phyloP scores from a whole-genome alignment of 2,888 invertebrate genomes.

The Aspidiotus destructor region DNA sequence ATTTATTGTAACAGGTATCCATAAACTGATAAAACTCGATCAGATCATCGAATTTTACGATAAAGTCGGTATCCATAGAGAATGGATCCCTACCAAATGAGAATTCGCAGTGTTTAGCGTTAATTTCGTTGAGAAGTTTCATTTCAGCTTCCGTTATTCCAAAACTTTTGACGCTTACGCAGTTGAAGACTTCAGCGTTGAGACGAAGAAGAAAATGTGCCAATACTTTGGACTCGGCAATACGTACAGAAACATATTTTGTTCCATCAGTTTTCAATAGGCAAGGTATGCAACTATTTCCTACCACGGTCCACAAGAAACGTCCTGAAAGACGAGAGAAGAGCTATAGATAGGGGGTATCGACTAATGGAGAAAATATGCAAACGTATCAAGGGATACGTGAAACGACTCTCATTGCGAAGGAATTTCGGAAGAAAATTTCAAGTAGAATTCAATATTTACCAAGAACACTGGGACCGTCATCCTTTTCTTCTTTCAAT shows the following conservation, averaged over 20 bases:
- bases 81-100: slow-evolving; percentile 83
- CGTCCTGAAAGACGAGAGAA: slow-evolving; percentile 42
- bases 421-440: not conserved
- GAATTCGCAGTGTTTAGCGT: slow-evolving; percentile 80
- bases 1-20: slow-evolving; percentile 77
- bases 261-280: slow-evolving; percentile 49
- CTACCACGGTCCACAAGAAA: slow-evolving; percentile 86
- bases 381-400: not conserved
- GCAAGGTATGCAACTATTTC: slow-evolving; percentile 78
- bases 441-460: slow-evolving; percentile 1
- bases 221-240: slow-evolving; percentile 82
- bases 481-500: slow-evolving; percentile 6
- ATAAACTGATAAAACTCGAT: slow-evolving; percentile 83
- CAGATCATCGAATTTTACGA: slow-evolving; percentile 78
- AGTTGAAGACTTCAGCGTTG: slow-evolving; percentile 81
- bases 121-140: slow-evolving; percentile 82
- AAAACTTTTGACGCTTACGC: slow-evolving; percentile 83
- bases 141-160: slow-evolving; percentile 87
- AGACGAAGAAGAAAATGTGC: slow-evolving; percentile 80
- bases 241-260: slow-evolving; percentile 85
- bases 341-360: not conserved
- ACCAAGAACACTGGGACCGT: slow-evolving; percentile 21
- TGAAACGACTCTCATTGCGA: not conserved
- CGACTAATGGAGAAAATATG: not conserved
- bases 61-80: slow-evolving; percentile 76